Evolutionary conservation across 2,113 vertebrate species (phyloP).

Genomic region (Dasypus novemcinctus): DNA sequence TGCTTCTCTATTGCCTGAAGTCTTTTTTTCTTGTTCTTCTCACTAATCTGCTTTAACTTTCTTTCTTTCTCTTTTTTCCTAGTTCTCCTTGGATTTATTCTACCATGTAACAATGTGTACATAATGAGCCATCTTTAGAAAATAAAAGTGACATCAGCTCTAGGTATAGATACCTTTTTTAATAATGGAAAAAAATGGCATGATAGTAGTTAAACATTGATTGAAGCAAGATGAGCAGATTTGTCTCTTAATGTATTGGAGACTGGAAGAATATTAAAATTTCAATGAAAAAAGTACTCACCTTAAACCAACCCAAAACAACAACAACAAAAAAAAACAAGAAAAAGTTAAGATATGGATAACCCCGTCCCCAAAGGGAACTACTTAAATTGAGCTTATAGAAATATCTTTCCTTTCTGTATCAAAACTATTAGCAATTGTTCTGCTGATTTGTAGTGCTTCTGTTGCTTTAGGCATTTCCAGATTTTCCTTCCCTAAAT

Average conservation of each 20-base stretch:
- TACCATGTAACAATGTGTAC: constrained; percentile 81
- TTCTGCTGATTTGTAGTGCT: not conserved
- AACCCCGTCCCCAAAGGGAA: not conserved
- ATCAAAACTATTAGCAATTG: not conserved
- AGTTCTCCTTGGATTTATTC: constrained; percentile 86
- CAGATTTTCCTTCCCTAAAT: not conserved
- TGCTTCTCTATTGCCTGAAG: constrained; percentile 44
- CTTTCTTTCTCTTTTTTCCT: constrained; percentile 84
- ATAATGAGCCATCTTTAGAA: constrained; percentile 81
- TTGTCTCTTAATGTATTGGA: not conserved
- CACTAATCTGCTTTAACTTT: constrained; percentile 79
- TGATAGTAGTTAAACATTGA: constrained; percentile 43
- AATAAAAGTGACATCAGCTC: constrained; percentile 78
- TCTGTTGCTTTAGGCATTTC: constrained; percentile 21
- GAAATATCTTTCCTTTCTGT: constrained; percentile 24
- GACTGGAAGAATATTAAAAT: constrained; percentile 35
- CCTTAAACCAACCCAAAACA: constrained; percentile 23
- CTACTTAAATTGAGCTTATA: not conserved
- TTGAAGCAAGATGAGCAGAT: constrained; percentile 33
- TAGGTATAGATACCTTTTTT: constrained; percentile 82
- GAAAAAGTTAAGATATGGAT: not conserved
- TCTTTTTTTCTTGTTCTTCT: constrained; percentile 56
- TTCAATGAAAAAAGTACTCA: not conserved
- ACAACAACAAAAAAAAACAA: not conserved
- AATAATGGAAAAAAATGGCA: constrained; percentile 70